Evolutionary conservation across 2,797 vertebrate genomes (phyloP), one percentile per base, ranked within the genome.

Genomic region (Diceros bicornis): DNA sequence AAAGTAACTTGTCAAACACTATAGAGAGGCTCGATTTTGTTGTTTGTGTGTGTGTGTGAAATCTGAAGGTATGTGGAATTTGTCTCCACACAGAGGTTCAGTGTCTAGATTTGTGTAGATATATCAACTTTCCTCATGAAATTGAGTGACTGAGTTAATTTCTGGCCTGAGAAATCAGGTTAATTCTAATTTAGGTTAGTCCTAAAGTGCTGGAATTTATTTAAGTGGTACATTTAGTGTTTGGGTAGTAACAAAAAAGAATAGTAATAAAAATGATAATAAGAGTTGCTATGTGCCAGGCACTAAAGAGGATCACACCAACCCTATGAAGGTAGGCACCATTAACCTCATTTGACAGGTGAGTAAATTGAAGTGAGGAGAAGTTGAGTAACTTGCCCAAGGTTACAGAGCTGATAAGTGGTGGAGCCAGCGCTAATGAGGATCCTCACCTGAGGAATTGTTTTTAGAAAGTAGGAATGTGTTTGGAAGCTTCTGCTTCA

Each of bases 81-180:
- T 37, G 44, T 66, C 85, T 87, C 34, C 6, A 32, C 50, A 25
- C 9, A 17, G 32, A 89, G 83, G 21, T 23, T 89, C 37, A 34
- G 0, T 41, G 57, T 18, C 66, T 57, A 71, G 25, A 12, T 64
- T 69, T 66, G 1, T 66, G 20, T 57, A 9, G 21, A 23, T 78
- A 0, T 25, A 27, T 77, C 72, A 17, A 62, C 86, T 91, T 82
- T 66, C 41, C 47, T 96, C 83, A 11, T 97, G 79, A 69, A 52
- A 14, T 32, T 29, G 32, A 79, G 66, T 41, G 69, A 89, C 27
- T 14, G 59, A 13, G 16, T 81, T 92, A 95, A 89, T 91, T 64
- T 92, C 93, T 88, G 88, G 87, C 57, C 83, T 96, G 95, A 84
- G 62, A 88, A 97, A 93, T 78, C 62, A 95, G 87, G 92, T 95